phyloP scores from a whole-genome alignment of 2,113 vertebrate species.

The Climacteris rufus region DNA sequence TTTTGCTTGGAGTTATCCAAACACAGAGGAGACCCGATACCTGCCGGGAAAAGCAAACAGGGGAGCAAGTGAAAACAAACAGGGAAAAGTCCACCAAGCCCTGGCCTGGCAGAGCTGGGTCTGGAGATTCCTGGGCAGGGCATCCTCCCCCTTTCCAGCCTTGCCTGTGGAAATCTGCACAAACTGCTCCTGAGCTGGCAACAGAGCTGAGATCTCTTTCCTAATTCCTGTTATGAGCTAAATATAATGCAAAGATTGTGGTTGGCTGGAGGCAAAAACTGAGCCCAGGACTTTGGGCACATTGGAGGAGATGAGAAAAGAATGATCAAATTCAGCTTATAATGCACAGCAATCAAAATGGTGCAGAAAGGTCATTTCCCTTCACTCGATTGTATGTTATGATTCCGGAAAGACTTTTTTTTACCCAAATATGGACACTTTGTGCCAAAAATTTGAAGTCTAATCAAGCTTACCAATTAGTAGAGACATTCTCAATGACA shows the following conservation, averaged over 20 bases:
- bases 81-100: neutral
- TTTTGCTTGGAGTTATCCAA: neutral
- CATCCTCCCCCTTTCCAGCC: neutral
- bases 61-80: neutral
- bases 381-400: constrained; percentile 14
- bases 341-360: constrained; percentile 29
- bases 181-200: neutral
- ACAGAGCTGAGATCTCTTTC: neutral
- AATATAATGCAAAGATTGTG: neutral
- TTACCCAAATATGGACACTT: neutral
- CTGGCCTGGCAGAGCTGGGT: neutral
- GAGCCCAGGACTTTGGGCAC: neutral
- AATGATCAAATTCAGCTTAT: neutral
- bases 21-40: neutral
- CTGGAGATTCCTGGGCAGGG: neutral
- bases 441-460: neutral
- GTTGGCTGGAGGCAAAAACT: neutral
- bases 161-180: neutral
- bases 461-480: constrained; percentile 47
- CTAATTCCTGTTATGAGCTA: neutral
- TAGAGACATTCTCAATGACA: constrained; percentile 20
- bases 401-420: neutral
- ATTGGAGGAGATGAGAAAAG: neutral
- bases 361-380: constrained; percentile 32
- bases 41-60: neutral